Base-by-base conservation (phyloP, 1,140 invertebrate genomes). In the Drosophila arizonae region DNA sequence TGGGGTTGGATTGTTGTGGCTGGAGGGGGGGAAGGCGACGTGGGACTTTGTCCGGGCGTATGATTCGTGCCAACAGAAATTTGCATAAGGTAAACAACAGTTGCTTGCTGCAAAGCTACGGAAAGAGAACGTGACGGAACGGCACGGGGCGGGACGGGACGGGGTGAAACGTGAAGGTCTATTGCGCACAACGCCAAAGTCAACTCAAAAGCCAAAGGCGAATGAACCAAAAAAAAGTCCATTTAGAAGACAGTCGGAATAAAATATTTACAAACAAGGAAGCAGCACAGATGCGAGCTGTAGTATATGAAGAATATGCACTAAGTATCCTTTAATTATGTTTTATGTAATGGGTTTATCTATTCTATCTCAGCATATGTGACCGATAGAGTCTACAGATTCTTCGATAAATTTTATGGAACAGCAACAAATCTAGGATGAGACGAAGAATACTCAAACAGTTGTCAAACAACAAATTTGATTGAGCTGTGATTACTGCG, bases 61-160 rank as follows among this genome's bases (percentile, higher is more conserved):
- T 9, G 43, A 46, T 17, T 6, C 60, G 39, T 65, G 63, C 57
- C 57, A 30, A 54, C 64, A 15, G 15, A 70, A 85, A 85, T 86
- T 86, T 86, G 82, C 81, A 87, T 87, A 82, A 52, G 71, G 68
- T 68, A 72, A 72, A 85, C 76, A 84, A 51, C 11, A 15, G 52
- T 33, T 9, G 43, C 15, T 13, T 17, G 57, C 41, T 30, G 43
- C 43, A 46, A 9, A 24, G 24, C 1, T 5, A 10, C 4, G 17
- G 15, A 21, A 36, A 11, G 52, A 33, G 54, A 6, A 33, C 6
- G 11, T 11, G 10, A 24, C 10, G 24, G 33, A 36, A 36, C 33
- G 33, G 33, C 2, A 36, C 33, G 8, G 9, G 36, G 1, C 36
- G 36, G 36, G 4, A 39, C 36, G 36, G 36, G 36, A 8, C 33